phyloP scores from a whole-genome alignment of 2,113 vertebrate genomes.

The Etheostoma spectabile region DNA sequence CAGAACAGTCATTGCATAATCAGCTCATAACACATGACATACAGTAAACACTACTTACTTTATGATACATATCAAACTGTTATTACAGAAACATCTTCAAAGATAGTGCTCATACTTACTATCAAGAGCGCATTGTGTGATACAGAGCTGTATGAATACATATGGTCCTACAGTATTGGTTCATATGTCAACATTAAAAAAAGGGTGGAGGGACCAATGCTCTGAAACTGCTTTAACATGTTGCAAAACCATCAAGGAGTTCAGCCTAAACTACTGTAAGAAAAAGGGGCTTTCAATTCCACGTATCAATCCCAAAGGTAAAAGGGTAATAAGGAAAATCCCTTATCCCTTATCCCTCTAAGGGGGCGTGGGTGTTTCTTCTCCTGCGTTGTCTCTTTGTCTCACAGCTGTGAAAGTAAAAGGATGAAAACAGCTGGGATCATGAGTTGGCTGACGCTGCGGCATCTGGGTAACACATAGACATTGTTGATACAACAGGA shows the following conservation, averaged over 20 bases:
- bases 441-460: conserved; percentile 1
- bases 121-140: not conserved
- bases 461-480: conserved; percentile 56
- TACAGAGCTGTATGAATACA: not conserved
- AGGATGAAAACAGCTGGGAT: conserved; percentile 80
- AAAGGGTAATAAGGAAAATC: conserved; percentile 42
- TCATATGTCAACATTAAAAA: conserved; percentile 1
- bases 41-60: conserved; percentile 3
- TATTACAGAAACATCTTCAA: conserved; percentile 7
- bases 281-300: conserved; percentile 17
- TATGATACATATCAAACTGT: not conserved
- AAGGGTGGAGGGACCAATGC: not conserved
- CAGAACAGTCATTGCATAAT: not conserved
- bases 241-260: conserved; percentile 31
- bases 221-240: conserved; percentile 25
- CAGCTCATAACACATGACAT: not conserved
- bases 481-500: conserved; percentile 60
- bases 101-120: not conserved
- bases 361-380: conserved; percentile 46
- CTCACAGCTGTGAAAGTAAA: conserved; percentile 56
- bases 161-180: not conserved
- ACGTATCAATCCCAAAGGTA: conserved; percentile 45
- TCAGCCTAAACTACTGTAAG: conserved; percentile 5
- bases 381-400: not conserved
- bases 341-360: conserved; percentile 25